phyloP scores from a whole-genome alignment of 2,113 vertebrate species.

The Genyomyrus donnyi region DNA sequence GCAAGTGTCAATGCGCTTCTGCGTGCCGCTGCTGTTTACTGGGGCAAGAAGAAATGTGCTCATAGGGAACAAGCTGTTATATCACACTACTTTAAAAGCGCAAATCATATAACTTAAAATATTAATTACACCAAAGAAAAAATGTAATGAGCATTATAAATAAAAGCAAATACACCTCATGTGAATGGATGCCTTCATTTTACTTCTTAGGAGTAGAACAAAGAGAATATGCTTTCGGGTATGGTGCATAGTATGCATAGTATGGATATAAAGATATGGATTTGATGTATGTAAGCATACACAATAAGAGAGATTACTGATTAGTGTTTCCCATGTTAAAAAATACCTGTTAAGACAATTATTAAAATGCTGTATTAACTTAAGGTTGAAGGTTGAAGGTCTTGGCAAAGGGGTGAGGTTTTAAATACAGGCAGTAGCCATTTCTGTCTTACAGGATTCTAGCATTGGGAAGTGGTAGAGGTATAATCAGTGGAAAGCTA shows the following conservation, averaged over 20 bases:
- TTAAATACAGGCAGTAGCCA: not conserved
- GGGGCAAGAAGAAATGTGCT: not conserved
- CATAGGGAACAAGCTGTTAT: not conserved
- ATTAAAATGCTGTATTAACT: not conserved
- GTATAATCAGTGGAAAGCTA: not conserved
- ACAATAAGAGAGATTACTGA: not conserved
- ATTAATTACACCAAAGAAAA: not conserved
- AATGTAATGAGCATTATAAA: not conserved
- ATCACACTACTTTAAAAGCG: not conserved
- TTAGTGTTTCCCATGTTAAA: not conserved
- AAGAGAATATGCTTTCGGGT: not conserved
- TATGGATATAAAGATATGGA: not conserved
- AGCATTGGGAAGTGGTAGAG: not conserved
- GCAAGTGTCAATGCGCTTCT: not conserved
- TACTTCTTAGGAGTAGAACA: not conserved
- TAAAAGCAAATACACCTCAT: not conserved
- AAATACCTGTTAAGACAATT: not conserved
- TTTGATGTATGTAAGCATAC: not conserved
- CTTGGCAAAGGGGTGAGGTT: not conserved
- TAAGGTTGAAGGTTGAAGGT: not conserved
- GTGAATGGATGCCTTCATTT: not conserved
- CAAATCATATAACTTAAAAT: not conserved
- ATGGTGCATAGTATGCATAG: not conserved
- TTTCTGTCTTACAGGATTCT: not conserved
- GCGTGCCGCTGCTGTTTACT: not conserved